These are phyloP conservation scores for Pachydiplax longipennis DNA, from an alignment of 2,888 invertebrate species.

Conservation along the genomic window DNA sequence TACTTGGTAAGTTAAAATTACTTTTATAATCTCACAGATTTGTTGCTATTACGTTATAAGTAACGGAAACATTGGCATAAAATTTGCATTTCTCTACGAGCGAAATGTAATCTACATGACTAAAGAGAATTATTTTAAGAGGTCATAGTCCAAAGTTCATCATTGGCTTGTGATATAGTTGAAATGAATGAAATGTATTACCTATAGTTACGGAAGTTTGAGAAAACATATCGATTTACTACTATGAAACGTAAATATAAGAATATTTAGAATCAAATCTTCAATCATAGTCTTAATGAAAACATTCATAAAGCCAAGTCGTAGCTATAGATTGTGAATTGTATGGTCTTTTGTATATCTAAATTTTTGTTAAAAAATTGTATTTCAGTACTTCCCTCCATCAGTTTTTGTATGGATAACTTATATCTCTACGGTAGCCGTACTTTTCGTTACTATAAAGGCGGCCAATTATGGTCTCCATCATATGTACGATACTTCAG, in stretches of 20 bases:
- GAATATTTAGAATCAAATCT: no score
- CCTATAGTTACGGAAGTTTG: no score
- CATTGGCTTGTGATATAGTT: no score
- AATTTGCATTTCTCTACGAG: neutral
- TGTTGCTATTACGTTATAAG: neutral
- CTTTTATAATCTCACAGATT: neutral
- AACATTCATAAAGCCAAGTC: neutral
- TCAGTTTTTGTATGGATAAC: conserved; percentile 83
- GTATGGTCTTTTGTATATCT: neutral
- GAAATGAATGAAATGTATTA: no score
- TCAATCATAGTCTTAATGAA: no score
- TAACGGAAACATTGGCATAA: neutral
- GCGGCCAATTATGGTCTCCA: conserved; percentile 88
- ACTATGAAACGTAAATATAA: no score
- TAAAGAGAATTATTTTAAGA: neutral
- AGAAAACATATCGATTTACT: no score
- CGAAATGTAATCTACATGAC: neutral
- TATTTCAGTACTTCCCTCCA: conserved; percentile 84
- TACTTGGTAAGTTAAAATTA: conserved; percentile 75
- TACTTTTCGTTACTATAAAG: conserved; percentile 84
- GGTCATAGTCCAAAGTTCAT: neutral
- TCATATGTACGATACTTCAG: conserved; percentile 93
- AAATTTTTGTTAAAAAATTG: conserved; percentile 41
- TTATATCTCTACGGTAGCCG: conserved; percentile 82
- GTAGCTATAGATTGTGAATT: neutral